Percentiles rank a stretch among this genome's conserved stretches.
phyloP scores from a whole-genome alignment of 2,888 invertebrate genomes.

The Hypolimnas misippus region DNA sequence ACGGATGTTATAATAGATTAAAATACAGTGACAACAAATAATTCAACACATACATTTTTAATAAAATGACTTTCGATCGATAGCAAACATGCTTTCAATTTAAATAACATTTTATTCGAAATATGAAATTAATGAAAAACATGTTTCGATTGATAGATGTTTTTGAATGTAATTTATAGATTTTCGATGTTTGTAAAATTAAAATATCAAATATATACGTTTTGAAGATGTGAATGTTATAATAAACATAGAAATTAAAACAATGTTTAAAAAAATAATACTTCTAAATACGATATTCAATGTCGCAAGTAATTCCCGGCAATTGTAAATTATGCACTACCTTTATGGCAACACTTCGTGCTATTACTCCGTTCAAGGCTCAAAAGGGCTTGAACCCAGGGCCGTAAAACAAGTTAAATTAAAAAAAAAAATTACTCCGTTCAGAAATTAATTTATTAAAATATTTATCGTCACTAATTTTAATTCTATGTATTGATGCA shows the following conservation, averaged over 20 bases:
- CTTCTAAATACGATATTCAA: not conserved
- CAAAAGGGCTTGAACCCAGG: too few relatives aligned
- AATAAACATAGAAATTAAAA: too few relatives aligned
- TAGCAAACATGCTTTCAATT: not conserved
- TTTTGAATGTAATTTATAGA: not conserved
- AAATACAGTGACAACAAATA: not conserved
- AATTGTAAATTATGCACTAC: not conserved
- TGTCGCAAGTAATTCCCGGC: not conserved
- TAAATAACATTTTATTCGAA: not conserved
- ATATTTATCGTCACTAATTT: conserved; percentile 9
- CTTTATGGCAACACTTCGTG: conserved; percentile 6
- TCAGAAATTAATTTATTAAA: conserved; percentile 9
- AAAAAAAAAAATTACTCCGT: too few relatives aligned
- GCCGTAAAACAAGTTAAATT: too few relatives aligned
- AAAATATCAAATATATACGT: not conserved
- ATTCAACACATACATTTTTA: not conserved
- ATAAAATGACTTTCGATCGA: not conserved
- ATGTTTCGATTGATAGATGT: not conserved
- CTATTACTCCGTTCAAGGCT: too few relatives aligned
- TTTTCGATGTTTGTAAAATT: not conserved
- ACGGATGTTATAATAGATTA: not conserved
- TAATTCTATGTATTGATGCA: not conserved
- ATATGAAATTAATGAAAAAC: not conserved
- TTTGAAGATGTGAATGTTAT: too few relatives aligned
- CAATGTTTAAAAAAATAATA: not conserved